A percentile compares a stretch with the other conserved stretches of the same genome.
Evolutionary conservation across 64 coral and sea anemone genomes (phyloP).

Genomic region (Acropora tenuis): DNA sequence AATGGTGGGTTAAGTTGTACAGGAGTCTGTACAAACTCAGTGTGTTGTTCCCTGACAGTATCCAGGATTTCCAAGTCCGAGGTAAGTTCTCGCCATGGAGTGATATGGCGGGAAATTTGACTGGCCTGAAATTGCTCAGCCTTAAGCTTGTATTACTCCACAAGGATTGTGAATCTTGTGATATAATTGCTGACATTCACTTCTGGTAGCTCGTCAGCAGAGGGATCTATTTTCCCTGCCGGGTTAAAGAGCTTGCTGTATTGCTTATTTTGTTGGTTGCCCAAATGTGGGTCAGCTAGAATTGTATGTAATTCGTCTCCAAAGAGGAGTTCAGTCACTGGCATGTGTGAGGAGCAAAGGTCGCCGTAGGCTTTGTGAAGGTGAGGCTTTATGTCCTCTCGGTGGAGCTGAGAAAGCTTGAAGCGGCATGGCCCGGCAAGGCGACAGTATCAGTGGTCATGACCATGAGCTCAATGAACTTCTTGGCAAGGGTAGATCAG

Average conservation of each 20-base stretch:
- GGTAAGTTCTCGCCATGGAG: slow-evolving; percentile 2
- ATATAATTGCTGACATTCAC: slow-evolving; percentile 25
- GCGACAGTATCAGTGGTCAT: too few species aligned
- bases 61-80: slow-evolving; percentile 40
- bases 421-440: slow-evolving; percentile 11
- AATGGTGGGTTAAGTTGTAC: neutral
- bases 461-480: neutral
- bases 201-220: neutral
- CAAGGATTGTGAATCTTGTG: neutral
- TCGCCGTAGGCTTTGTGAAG: slow-evolving; percentile 45
- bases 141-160: slow-evolving; percentile 24
- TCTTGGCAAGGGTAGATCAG: neutral
- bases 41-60: neutral
- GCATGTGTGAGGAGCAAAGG: slow-evolving; percentile 26
- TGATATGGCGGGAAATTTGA: neutral
- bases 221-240: neutral
- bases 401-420: slow-evolving; percentile 27
- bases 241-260: slow-evolving; percentile 28
- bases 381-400: slow-evolving; percentile 43
- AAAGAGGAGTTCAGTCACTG: slow-evolving; percentile 47
- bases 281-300: too few species aligned
- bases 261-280: neutral
- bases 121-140: neutral
- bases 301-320: slow-evolving; percentile 36
- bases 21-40: slow-evolving; percentile 8